Evolutionary conservation across 2,797 vertebrate genomes (phyloP).

Genomic region (Semaprochilodus insignis): DNA sequence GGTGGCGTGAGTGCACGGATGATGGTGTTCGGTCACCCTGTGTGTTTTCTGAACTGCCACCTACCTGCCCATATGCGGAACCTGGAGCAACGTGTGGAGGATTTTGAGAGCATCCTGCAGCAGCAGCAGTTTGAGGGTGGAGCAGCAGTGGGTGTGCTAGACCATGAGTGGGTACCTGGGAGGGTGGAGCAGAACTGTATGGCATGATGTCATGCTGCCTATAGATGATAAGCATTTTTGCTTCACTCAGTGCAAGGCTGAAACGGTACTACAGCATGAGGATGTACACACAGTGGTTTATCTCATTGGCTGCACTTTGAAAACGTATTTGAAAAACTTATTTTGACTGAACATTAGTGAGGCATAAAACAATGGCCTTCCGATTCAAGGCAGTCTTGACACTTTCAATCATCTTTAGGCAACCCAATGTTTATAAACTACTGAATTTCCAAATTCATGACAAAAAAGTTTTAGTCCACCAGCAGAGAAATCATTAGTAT

Average conservation of each 20-base stretch:
- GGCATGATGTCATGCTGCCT: background rate
- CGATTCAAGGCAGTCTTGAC: too few species aligned
- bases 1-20: slow-evolving; percentile 93
- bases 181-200: background rate
- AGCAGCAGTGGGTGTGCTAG: slow-evolving; percentile 88
- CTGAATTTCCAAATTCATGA: too few species aligned
- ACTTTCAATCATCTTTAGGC: too few species aligned
- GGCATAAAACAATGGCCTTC: too few species aligned
- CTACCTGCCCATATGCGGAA: slow-evolving; percentile 97
- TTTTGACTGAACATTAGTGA: too few species aligned
- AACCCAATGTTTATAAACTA: too few species aligned
- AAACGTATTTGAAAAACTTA: too few species aligned
- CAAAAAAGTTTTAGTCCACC: too few species aligned
- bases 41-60: slow-evolving; percentile 99
- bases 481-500: too few species aligned
- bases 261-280: background rate
- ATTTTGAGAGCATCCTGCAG: slow-evolving; percentile 96
- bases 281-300: background rate
- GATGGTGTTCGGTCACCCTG: slow-evolving; percentile 90
- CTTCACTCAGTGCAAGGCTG: background rate
- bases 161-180: slow-evolving; percentile 89
- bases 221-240: background rate
- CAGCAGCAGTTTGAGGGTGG: slow-evolving; percentile 96
- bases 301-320: too few species aligned
- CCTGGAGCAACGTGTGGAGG: slow-evolving; percentile 94